Conservation (phyloP, 1,140 invertebrate genomes). For the Goniozus legneri region DNA sequence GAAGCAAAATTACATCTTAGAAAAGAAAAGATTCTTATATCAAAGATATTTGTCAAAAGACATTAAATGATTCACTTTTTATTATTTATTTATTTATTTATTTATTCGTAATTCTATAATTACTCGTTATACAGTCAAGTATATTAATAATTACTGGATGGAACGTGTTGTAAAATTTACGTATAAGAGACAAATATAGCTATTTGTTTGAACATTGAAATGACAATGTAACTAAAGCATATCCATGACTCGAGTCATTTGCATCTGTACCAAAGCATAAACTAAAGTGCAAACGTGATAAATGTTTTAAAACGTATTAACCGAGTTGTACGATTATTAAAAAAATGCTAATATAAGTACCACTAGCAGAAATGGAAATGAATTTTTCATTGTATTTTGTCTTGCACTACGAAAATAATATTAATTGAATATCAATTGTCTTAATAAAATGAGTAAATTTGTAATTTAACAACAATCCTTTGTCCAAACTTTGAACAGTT, state of each 20-base stretch:
- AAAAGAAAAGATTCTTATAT: too few species aligned
- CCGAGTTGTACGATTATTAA: background rate
- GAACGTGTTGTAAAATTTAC: too few species aligned
- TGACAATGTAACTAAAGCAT: constrained; percentile 31
- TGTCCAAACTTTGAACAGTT: constrained; percentile 23
- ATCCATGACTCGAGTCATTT: constrained; percentile 33
- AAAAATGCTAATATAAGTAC: background rate
- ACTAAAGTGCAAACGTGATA: background rate
- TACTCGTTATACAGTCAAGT: background rate
- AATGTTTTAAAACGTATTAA: background rate
- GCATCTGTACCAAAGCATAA: constrained; percentile 14
- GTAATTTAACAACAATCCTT: constrained; percentile 7
- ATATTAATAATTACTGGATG: background rate
- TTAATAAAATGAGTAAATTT: too few species aligned
- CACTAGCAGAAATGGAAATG: too few species aligned
- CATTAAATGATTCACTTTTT: too few species aligned
- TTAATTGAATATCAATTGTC: too few species aligned
- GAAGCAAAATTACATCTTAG: too few species aligned
- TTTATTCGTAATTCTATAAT: background rate
- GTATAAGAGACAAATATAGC: too few species aligned
- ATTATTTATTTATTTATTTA: constrained; percentile 1
- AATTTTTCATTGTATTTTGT: too few species aligned
- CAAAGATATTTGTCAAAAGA: too few species aligned
- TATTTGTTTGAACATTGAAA: constrained; percentile 23
- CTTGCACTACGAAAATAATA: too few species aligned